Percentiles rank a stretch among this genome's conserved stretches.
Conservation (phyloP, 2,797 vertebrate genomes). For the Myioborus melanocephalus region DNA sequence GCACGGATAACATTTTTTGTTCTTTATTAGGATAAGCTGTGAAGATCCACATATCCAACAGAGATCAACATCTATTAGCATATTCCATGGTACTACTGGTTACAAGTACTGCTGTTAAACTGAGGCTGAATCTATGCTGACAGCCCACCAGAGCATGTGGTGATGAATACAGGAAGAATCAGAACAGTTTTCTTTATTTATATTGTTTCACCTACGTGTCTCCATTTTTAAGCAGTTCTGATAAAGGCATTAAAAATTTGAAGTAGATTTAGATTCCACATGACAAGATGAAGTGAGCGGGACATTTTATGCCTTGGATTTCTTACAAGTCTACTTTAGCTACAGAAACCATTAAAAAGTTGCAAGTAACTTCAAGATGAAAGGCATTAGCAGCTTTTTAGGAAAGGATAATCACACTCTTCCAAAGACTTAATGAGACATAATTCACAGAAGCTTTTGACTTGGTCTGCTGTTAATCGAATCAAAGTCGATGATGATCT, state of each 20-base stretch:
- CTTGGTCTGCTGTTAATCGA: constrained; percentile 83
- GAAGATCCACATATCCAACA: background rate
- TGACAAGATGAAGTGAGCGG: background rate
- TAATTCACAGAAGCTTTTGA: constrained; percentile 72
- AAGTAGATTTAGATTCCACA: constrained; percentile 22
- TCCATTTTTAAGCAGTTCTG: background rate
- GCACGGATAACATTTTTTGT: background rate
- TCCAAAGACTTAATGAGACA: constrained; percentile 54
- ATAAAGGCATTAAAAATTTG: background rate
- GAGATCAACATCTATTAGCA: background rate
- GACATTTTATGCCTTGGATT: constrained; percentile 14
- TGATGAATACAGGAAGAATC: background rate
- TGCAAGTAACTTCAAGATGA: constrained; percentile 63
- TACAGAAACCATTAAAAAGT: constrained; percentile 60
- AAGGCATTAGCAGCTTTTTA: constrained; percentile 63
- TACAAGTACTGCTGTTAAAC: background rate
- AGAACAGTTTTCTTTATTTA: background rate
- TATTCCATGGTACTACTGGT: background rate
- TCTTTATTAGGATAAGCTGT: constrained; percentile 31
- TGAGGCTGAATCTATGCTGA: background rate
- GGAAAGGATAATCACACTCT: constrained; percentile 61
- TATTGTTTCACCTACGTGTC: background rate
- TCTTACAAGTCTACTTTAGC: constrained; percentile 45
- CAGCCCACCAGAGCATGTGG: background rate
- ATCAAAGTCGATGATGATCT: constrained; percentile 93